A percentile compares a stretch with the other conserved stretches of the same genome.
These are phyloP conservation scores for Hymenopus coronatus DNA, from an alignment of 2,888 invertebrate species.

Conservation along the genomic window DNA sequence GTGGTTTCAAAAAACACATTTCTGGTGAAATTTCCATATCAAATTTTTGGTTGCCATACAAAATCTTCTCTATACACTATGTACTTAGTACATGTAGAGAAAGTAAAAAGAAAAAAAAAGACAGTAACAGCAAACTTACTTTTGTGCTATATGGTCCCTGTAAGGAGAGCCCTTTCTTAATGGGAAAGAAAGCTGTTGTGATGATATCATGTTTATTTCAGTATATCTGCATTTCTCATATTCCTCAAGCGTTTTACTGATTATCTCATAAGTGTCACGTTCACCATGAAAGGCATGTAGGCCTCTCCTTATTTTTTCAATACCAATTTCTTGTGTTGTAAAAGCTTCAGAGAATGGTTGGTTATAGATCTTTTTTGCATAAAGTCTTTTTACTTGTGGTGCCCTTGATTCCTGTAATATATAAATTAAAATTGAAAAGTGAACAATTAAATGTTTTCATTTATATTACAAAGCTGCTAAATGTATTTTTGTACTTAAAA, in stretches of 20 bases:
- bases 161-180: not conserved
- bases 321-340: slow-evolving; percentile 5
- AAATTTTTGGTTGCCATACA: too few species aligned
- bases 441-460: too few species aligned
- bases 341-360: not conserved
- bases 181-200: slow-evolving; percentile 1
- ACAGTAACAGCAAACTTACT: not conserved
- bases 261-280: slow-evolving; percentile 3
- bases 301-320: not conserved
- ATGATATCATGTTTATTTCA: slow-evolving; percentile 7
- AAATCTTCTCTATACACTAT: too few species aligned
- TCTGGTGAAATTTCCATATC: too few species aligned
- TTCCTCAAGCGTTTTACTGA: slow-evolving; percentile 15
- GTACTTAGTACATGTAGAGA: too few species aligned
- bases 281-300: slow-evolving; percentile 19
- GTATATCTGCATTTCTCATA: slow-evolving; percentile 16
- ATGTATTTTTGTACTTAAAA: too few species aligned
- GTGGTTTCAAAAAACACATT: too few species aligned
- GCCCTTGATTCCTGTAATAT: not conserved
- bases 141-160: not conserved
- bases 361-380: not conserved
- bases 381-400: not conserved
- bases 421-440: not conserved
- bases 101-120: too few species aligned
- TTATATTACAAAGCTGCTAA: too few species aligned